Conservation (phyloP, 92 coral and sea anemone genomes). For the Heliopora coerulea region DNA sequence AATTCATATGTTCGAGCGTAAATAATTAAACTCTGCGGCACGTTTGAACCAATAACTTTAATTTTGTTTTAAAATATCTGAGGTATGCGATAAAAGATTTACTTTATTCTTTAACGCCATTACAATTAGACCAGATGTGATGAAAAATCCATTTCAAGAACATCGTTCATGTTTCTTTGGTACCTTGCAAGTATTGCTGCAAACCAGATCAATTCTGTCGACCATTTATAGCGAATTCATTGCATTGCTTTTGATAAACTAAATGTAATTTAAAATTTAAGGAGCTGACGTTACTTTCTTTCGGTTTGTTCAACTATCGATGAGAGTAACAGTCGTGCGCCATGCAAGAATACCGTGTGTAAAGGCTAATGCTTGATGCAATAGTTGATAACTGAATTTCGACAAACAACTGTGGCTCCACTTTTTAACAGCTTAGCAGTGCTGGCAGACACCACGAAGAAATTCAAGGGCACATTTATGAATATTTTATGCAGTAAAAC, state of each 20-base stretch:
- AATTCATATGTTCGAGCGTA: neutral
- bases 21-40: constrained; percentile 37
- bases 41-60: constrained; percentile 22
- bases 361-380: too few species aligned
- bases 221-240: neutral
- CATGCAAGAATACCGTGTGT: too few species aligned
- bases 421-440: neutral
- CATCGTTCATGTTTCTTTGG: neutral
- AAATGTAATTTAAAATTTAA: neutral
- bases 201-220: neutral
- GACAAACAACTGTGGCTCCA: too few species aligned
- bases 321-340: too few species aligned
- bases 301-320: neutral
- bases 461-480: constrained; percentile 24
- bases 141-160: neutral
- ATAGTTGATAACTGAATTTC: too few species aligned
- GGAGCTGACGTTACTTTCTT: neutral
- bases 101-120: neutral
- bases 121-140: neutral
- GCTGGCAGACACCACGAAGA: constrained; percentile 2
- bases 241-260: neutral
- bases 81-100: neutral
- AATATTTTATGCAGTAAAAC: constrained; percentile 14
- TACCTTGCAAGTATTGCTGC: neutral
- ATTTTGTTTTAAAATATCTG: neutral